Percentiles rank a stretch among this genome's conserved stretches.
These are phyloP conservation scores for Priocnemis perturbator DNA, from an alignment of 2,888 invertebrate genomes.

Conservation along the genomic window DNA sequence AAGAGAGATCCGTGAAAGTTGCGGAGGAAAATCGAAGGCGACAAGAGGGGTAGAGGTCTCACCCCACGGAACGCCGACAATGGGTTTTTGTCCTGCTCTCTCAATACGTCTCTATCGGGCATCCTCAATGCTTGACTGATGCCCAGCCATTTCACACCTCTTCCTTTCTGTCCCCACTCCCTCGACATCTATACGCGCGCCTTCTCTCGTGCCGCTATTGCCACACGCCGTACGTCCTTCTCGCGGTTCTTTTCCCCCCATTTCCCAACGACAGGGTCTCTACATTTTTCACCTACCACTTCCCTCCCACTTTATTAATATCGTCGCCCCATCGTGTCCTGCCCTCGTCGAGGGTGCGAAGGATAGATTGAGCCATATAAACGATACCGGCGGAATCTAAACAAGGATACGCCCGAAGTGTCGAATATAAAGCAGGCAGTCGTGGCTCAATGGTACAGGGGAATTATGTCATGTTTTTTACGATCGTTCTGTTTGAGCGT, in stretches of 20 bases:
- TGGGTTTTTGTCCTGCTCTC: conserved; percentile 64
- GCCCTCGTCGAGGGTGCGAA: not conserved
- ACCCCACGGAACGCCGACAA: conserved; percentile 52
- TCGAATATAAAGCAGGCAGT: not conserved
- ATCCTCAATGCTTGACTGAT: conserved; percentile 69
- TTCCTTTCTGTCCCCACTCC: conserved; percentile 15
- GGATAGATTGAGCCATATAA: not conserved
- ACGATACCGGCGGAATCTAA: not conserved
- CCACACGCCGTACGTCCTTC: conserved; percentile 24
- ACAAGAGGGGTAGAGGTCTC: conserved; percentile 38
- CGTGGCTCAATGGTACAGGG: not conserved
- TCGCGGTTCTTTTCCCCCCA: conserved; percentile 10
- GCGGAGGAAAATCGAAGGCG: conserved; percentile 46
- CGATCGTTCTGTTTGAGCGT: too few relatives aligned
- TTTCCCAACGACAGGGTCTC: conserved; percentile 19
- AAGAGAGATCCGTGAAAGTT: conserved; percentile 18
- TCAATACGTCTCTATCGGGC: conserved; percentile 68
- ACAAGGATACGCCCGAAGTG: too few relatives aligned
- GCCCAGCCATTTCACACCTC: conserved; percentile 64
- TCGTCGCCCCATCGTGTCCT: conserved; percentile 17
- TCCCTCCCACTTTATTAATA: conserved; percentile 49
- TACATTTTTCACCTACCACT: conserved; percentile 61
- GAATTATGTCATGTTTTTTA: too few relatives aligned
- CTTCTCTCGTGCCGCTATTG: conserved; percentile 22
- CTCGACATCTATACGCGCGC: conserved; percentile 34